Conservation (phyloP, 2,113 vertebrate species). For the Turnix velox region DNA sequence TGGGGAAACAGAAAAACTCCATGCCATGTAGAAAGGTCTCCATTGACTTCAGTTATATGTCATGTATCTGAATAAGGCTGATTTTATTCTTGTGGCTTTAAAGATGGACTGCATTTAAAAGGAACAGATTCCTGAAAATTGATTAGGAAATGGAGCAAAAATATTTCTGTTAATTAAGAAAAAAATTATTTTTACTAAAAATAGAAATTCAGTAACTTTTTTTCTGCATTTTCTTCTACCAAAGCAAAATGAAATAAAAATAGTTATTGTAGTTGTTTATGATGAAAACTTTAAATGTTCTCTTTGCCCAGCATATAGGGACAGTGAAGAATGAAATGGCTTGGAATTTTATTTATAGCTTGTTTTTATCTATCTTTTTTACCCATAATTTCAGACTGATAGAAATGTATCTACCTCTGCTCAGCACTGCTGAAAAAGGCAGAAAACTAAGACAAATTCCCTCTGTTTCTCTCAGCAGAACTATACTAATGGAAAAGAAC, state of each 20-base stretch:
- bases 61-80: neutral
- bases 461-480: neutral
- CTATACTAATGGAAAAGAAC: neutral
- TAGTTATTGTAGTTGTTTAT: neutral
- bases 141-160: neutral
- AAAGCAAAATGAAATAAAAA: neutral
- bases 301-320: neutral
- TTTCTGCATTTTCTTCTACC: neutral
- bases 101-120: neutral
- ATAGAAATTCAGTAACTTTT: neutral
- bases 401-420: neutral
- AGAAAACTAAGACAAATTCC: neutral
- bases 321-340: neutral
- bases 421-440: neutral
- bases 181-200: neutral
- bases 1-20: neutral
- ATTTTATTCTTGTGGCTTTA: neutral
- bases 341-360: slow-evolving; percentile 6
- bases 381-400: neutral
- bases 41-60: neutral
- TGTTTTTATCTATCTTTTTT: neutral
- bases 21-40: neutral
- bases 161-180: neutral
- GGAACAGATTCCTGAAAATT: neutral
- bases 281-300: neutral